A percentile compares a stretch with the other conserved stretches of the same genome.
Conservation (phyloP, 1,140 invertebrate species). For the Drosophila chauvacae region DNA sequence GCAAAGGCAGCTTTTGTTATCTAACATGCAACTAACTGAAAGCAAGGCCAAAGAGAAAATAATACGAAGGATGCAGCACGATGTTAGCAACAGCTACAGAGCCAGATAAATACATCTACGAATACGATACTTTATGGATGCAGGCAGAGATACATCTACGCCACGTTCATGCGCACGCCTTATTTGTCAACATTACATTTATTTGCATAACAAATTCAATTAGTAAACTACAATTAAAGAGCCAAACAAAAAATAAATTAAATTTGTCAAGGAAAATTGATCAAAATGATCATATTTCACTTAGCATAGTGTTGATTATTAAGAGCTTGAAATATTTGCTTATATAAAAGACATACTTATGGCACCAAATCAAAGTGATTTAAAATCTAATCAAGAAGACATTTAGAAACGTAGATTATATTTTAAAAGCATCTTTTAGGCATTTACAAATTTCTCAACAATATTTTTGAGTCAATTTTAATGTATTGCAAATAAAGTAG, state of each 20-base stretch:
- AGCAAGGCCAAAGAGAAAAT: conserved; percentile 62
- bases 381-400: background rate
- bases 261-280: background rate
- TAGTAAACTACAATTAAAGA: too few species aligned
- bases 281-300: background rate
- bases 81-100: conserved; percentile 44
- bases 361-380: background rate
- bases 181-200: conserved; percentile 1
- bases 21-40: conserved; percentile 61
- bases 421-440: background rate
- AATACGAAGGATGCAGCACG: conserved; percentile 54
- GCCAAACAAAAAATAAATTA: background rate
- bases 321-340: background rate
- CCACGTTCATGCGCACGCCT: conserved; percentile 18
- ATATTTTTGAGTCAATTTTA: background rate
- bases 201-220: background rate
- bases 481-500: background rate
- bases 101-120: conserved; percentile 38
- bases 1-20: conserved; percentile 16
- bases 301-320: too few species aligned
- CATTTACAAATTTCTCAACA: too few species aligned
- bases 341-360: too few species aligned
- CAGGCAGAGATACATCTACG: conserved; percentile 13
- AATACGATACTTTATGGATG: conserved; percentile 21
- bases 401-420: background rate